Base-by-base conservation (phyloP, 2,888 invertebrate genomes). In the Phalera bucephala region DNA sequence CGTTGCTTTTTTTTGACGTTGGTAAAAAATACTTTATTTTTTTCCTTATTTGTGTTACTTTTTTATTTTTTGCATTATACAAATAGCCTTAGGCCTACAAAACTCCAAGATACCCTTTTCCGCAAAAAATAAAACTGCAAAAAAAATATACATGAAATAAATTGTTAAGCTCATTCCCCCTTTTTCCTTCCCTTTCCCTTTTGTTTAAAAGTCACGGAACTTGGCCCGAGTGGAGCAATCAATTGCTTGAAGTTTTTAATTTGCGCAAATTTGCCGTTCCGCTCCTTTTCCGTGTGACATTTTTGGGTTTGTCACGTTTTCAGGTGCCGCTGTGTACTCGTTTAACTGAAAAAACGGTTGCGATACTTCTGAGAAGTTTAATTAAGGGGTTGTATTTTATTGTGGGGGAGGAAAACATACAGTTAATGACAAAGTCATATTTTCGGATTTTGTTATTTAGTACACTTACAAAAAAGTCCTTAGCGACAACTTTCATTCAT, bases 241-340 rank as follows among this genome's bases (percentile, higher is more conserved):
- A 53, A 53, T 52, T 52, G 59, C 52, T 56, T 26, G 28, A 61
- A 55, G 47, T 56, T 64, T 62, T 60, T 55, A 56, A 54, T 57
- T 47, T 61, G 35, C 32, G 4, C 11, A 6, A 30, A 8, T 23
- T 27, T 39, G 9, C 34, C 20, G 12, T 41, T 49, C 23, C 21
- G 28, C 21, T 17, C 33, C 26, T 52, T 46, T 40, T 49, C 31
- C 37, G 31, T n/a, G n/a, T 33, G 23, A 32, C 44, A 47, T 58
- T 52, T 52, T 33, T 39, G 45, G 42, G 41, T 53, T 57, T 39
- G 64, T 58, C 62, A 64, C 64, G 62, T 64, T 58, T 55, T 48
- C 38, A 48, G 46, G 33, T 45, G 40, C 45, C 43, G 39, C 27
- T 35, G 20, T 36, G 45, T 45, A 51, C 31, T 44, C 36, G 41